Base-by-base conservation (phyloP, 2,113 vertebrate genomes). In the Phyllopteryx taeniolatus region DNA sequence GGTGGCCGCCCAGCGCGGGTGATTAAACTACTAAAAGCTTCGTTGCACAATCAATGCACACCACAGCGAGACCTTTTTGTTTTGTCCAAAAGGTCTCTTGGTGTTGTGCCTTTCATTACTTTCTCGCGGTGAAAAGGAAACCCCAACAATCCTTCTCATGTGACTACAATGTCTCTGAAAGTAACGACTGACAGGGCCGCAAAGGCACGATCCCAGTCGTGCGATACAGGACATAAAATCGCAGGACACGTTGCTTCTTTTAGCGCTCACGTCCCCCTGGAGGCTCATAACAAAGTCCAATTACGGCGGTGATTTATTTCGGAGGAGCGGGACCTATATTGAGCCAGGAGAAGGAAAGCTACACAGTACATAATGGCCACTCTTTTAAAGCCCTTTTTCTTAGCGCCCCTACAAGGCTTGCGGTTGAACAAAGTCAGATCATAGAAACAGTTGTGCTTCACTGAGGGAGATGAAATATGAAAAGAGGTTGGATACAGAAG, bases 401-500 rank as follows among this genome's bases (percentile, higher is more conserved):
- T 2, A 22, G 75, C 71, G 78, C 79, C 79, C 66, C 66, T 73
- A 46, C 72, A 75, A 76, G 72, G 73, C 64, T 81, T 71, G 73
- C 72, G 31, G 39, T 78, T 85, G 68, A 81, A 78, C 65, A 79
- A 82, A 86, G 81, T 70, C 66, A 88, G 74, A 74, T 85, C 85
- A 83, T 85, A 78, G 79, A 82, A 80, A 85, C 68, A 75, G 81
- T 84, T 91, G 86, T 88, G 87, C 83, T 91, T 91, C 82, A 88
- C 74, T 82, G 80, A 90, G 85, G 79, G 79, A 84, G 76, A 85
- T 82, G 76, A 71, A 84, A 59, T 82, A 77, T 64, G 77, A 79
- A 64, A 79, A 75, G 61, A 59, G 76, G 68, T n/a, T 68, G 72
- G 51, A 86, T 68, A 79, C 35, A 68, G 75, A 74, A 69, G 82